These are phyloP conservation scores for Drosophila setifemur DNA, from an alignment of 1,140 invertebrate genomes.

Conservation along the genomic window DNA sequence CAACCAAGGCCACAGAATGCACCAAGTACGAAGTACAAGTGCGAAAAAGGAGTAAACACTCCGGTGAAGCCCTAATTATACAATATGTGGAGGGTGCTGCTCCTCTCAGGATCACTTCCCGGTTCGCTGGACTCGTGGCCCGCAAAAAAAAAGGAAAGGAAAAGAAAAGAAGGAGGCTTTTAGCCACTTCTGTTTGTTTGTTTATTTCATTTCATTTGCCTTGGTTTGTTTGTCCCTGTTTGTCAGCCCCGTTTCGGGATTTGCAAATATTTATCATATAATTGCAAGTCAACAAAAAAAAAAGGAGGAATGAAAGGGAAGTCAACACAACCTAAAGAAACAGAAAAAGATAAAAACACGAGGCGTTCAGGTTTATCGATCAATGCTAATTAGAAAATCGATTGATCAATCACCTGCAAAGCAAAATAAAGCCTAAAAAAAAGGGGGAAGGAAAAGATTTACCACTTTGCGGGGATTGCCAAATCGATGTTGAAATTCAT, in stretches of 20 bases:
- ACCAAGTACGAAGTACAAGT: not conserved
- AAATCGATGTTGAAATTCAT: not conserved
- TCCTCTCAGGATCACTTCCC: slow-evolving; percentile 36
- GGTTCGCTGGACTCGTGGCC: slow-evolving; percentile 51
- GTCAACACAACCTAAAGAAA: not conserved
- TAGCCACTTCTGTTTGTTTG: not conserved
- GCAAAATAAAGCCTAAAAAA: slow-evolving; percentile 11
- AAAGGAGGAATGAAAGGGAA: not conserved
- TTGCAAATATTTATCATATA: slow-evolving; percentile 2
- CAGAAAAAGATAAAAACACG: not conserved
- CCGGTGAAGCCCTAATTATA: slow-evolving; percentile 7
- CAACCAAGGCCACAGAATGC: slow-evolving; percentile 39
- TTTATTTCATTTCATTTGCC: not conserved
- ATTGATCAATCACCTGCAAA: slow-evolving; percentile 56
- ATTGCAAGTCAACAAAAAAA: not conserved
- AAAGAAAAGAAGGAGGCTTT: slow-evolving; percentile 5
- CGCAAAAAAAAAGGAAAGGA: too few relatives aligned
- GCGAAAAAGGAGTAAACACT: not conserved
- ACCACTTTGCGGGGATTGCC: slow-evolving; percentile 9
- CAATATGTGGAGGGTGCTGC: not conserved
- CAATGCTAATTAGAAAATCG: slow-evolving; percentile 67
- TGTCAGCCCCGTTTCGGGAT: not conserved
- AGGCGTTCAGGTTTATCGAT: slow-evolving; percentile 48
- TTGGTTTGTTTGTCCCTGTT: not conserved
- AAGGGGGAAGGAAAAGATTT: not conserved